phyloP scores from a whole-genome alignment of 1,140 invertebrate genomes.

The Sinella curviseta region DNA sequence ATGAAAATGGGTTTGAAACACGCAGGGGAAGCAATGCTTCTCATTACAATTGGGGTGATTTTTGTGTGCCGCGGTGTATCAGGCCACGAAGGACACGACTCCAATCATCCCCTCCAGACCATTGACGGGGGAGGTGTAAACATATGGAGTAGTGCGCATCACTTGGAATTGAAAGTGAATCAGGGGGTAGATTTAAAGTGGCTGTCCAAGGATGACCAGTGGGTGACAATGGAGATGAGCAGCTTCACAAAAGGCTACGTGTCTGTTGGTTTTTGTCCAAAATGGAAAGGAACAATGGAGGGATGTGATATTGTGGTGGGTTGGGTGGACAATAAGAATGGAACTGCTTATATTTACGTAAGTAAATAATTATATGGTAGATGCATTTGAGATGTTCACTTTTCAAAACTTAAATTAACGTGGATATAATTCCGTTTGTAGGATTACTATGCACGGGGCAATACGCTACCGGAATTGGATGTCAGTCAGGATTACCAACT shows the following conservation, averaged over 20 bases:
- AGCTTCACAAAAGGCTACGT: slow-evolving; percentile 70
- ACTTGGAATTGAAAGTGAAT: neutral
- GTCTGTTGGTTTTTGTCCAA: slow-evolving; percentile 70
- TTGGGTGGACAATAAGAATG: slow-evolving; percentile 78
- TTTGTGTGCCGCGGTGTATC: neutral
- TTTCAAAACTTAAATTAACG: slow-evolving; percentile 10
- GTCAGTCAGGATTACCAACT: slow-evolving; percentile 74
- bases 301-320: slow-evolving; percentile 76
- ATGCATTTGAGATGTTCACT: slow-evolving; percentile 5
- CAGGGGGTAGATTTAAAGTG: slow-evolving; percentile 40
- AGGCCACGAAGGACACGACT: neutral
- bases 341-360: slow-evolving; percentile 67
- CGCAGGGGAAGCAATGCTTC: too few relatives aligned
- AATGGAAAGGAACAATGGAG: slow-evolving; percentile 66
- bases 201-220: slow-evolving; percentile 29
- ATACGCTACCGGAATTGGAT: slow-evolving; percentile 68
- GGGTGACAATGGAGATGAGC: slow-evolving; percentile 60
- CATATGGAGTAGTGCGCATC: neutral
- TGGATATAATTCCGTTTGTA: slow-evolving; percentile 55
- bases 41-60: too few relatives aligned
- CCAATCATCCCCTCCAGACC: neutral
- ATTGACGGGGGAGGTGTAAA: neutral
- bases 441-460: slow-evolving; percentile 75
- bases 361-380: slow-evolving; percentile 53
- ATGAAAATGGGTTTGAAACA: too few relatives aligned